Percentiles rank a stretch among this genome's conserved stretches.
These are phyloP conservation scores for Sorex maritimensis DNA, from an alignment of 2,797 vertebrate species.

Conservation along the genomic window DNA sequence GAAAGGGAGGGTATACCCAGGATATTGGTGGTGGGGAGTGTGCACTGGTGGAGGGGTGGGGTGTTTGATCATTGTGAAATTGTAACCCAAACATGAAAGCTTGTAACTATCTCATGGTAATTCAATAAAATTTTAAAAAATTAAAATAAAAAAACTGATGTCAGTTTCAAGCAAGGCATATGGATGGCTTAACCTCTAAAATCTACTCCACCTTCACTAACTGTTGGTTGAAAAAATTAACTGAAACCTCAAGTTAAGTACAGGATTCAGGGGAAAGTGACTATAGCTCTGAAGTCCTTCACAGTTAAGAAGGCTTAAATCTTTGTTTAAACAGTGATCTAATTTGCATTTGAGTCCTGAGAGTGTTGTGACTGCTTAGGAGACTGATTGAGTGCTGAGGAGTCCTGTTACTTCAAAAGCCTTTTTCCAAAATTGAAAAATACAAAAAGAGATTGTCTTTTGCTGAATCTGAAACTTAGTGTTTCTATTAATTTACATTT, in stretches of 20 bases:
- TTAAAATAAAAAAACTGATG: too few relatives aligned
- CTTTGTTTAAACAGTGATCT: background rate
- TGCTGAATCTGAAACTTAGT: background rate
- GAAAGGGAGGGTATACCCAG: too few relatives aligned
- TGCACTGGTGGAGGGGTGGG: too few relatives aligned
- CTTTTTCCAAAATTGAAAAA: background rate
- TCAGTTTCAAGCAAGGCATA: too few relatives aligned
- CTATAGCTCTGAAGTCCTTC: background rate
- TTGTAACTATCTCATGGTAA: too few relatives aligned
- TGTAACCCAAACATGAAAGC: too few relatives aligned
- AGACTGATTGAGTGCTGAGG: background rate
- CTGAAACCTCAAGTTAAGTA: too few relatives aligned
- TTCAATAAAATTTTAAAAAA: too few relatives aligned
- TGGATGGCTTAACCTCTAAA: too few relatives aligned
- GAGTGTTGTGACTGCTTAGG: background rate
- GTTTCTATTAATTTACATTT: slow-evolving; percentile 20
- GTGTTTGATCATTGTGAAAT: too few relatives aligned
- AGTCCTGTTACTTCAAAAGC: background rate
- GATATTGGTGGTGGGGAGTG: too few relatives aligned
- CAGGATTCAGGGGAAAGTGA: background rate
- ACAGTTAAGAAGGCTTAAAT: background rate
- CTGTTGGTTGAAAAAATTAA: background rate
- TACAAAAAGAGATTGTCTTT: background rate
- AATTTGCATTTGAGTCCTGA: background rate
- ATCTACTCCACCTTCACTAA: background rate